A percentile compares a stretch with the other conserved stretches of the same genome.
phyloP scores from a whole-genome alignment of 1,140 invertebrate species.

The Antheraea pernyi region DNA sequence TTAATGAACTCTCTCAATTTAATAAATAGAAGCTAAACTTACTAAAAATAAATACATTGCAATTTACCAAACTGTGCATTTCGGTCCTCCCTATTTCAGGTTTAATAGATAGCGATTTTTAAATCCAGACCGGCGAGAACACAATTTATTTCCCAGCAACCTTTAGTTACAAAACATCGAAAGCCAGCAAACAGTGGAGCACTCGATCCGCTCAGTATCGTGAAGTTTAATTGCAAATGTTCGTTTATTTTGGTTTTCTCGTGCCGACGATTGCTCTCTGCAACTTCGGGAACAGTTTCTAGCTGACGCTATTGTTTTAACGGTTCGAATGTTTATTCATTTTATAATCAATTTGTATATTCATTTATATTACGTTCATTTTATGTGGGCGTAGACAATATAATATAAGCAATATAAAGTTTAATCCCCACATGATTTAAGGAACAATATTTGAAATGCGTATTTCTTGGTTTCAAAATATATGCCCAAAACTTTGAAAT shows the following conservation, averaged over 20 bases:
- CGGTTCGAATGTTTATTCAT: background rate
- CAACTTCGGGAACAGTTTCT: conserved; percentile 22
- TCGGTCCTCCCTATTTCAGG: background rate
- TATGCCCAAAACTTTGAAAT: too few relatives aligned
- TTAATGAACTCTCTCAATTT: too few relatives aligned
- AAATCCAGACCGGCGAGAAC: background rate
- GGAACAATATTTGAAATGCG: too few relatives aligned
- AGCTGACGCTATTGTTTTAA: background rate
- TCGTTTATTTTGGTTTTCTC: conserved; percentile 30
- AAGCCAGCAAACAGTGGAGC: background rate
- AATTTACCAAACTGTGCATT: background rate
- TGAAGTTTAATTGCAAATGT: conserved; percentile 34
- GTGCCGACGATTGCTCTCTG: conserved; percentile 14
- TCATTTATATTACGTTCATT: too few relatives aligned
- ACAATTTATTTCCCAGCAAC: background rate
- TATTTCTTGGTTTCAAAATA: too few relatives aligned
- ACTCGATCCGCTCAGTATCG: conserved; percentile 17
- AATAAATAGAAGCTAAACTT: too few relatives aligned
- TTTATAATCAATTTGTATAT: too few relatives aligned
- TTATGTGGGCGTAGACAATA: too few relatives aligned
- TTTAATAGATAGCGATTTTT: background rate
- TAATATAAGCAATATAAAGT: too few relatives aligned
- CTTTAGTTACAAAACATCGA: background rate
- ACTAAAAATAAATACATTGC: too few relatives aligned
- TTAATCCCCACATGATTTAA: too few relatives aligned